phyloP scores from a whole-genome alignment of 2,113 vertebrate genomes.

The Ploceus nigricollis region DNA sequence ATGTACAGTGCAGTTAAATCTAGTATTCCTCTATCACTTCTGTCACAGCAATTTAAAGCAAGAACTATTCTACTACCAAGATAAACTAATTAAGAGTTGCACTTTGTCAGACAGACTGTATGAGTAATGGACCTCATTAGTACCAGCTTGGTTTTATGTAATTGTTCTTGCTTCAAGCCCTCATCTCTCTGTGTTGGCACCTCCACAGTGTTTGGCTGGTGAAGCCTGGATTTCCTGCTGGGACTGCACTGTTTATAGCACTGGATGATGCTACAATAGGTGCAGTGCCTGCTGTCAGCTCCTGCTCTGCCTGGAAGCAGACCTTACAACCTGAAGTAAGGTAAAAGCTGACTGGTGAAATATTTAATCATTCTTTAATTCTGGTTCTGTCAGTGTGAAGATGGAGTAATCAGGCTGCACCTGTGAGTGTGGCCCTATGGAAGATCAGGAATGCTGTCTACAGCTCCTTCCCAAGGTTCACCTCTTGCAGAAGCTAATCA shows the following conservation, averaged over 20 bases:
- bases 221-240: not conserved
- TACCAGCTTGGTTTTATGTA: not conserved
- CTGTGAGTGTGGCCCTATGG: not conserved
- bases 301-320: not conserved
- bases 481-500: not conserved
- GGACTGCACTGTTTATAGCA: not conserved
- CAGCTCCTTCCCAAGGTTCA: not conserved
- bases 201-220: not conserved
- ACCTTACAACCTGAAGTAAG: not conserved
- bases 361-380: not conserved
- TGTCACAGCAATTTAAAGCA: not conserved
- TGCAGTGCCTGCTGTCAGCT: not conserved
- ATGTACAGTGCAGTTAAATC: not conserved
- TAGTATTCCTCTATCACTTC: not conserved
- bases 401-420: not conserved
- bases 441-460: not conserved
- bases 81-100: not conserved
- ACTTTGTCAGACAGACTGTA: not conserved
- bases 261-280: rapidly evolving
- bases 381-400: not conserved
- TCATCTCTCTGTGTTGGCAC: not conserved
- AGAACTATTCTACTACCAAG: not conserved
- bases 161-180: not conserved
- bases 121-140: not conserved
- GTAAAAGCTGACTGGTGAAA: not conserved